These are phyloP conservation scores for Eupelmus urozonus DNA, from an alignment of 2,888 invertebrate species.

Conservation along the genomic window DNA sequence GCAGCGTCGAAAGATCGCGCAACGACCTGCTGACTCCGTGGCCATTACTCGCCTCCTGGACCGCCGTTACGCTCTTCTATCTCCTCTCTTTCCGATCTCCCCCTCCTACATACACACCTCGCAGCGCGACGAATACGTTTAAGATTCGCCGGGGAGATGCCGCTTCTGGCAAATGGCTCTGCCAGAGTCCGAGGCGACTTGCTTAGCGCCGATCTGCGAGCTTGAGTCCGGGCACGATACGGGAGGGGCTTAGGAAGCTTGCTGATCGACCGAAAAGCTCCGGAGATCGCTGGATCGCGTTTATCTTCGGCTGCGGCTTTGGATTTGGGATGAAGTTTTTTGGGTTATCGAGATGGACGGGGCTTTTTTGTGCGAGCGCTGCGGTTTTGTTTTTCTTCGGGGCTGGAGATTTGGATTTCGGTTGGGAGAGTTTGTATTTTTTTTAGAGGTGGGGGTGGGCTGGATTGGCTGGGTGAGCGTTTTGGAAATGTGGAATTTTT, in stretches of 20 bases:
- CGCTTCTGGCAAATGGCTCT: constrained; percentile 65
- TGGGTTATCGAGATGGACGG: background rate
- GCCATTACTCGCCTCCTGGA: constrained; percentile 56
- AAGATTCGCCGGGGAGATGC: constrained; percentile 64
- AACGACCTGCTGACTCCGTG: constrained; percentile 69
- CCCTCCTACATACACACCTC: background rate
- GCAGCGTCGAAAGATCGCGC: background rate
- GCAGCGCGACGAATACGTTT: constrained; percentile 63
- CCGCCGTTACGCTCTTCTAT: constrained; percentile 2
- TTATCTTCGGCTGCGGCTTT: too few relatives aligned
- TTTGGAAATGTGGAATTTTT: too few relatives aligned
- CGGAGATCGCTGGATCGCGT: background rate
- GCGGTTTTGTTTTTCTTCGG: too few relatives aligned
- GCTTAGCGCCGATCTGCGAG: background rate
- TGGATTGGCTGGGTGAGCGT: too few relatives aligned
- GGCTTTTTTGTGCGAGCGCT: background rate
- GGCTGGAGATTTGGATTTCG: too few relatives aligned
- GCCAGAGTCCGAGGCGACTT: constrained; percentile 47
- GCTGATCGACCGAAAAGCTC: constrained; percentile 13
- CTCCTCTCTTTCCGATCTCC: background rate
- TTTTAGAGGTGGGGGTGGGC: too few relatives aligned
- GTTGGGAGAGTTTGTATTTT: too few relatives aligned
- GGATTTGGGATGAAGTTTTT: too few relatives aligned
- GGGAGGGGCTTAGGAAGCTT: constrained; percentile 5
- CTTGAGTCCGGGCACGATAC: background rate